Percentiles rank a stretch among this genome's conserved stretches.
Evolutionary conservation across 1,140 invertebrate genomes (phyloP).

Genomic region (Asbolus verrucosus): DNA sequence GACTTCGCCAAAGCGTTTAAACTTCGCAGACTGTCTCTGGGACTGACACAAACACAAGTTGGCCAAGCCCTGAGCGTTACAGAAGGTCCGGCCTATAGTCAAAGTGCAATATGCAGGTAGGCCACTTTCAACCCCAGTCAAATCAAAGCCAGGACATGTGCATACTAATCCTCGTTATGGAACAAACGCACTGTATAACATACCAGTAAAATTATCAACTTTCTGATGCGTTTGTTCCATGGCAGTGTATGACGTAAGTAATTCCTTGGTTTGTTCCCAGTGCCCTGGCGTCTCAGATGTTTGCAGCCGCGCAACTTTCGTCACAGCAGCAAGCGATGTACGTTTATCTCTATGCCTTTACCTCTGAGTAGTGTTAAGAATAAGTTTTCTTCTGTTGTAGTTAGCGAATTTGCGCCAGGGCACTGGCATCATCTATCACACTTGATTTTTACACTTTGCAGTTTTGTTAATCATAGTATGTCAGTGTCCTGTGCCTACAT

Average conservation of each 20-base stretch:
- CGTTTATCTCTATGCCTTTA: conserved; percentile 66
- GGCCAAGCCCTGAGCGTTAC: conserved; percentile 94
- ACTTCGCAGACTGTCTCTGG: conserved; percentile 89
- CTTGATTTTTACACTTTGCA: not conserved
- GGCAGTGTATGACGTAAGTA: conserved; percentile 47
- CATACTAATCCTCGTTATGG: not conserved
- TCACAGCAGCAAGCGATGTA: conserved; percentile 92
- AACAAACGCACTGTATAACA: conserved; percentile 1
- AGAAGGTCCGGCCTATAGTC: conserved; percentile 97
- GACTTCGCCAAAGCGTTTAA: conserved; percentile 99
- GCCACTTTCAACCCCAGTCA: not conserved
- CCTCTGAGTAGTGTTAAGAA: conserved; percentile 12
- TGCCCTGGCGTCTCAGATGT: conserved; percentile 96
- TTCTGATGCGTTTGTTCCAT: not conserved
- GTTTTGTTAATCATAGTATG: conserved; percentile 65
- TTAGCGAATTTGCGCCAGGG: conserved; percentile 76
- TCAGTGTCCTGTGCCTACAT: conserved; percentile 77
- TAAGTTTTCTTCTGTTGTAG: conserved; percentile 41
- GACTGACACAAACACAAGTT: conserved; percentile 96
- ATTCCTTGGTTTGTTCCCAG: conserved; percentile 74
- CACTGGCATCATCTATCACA: conserved; percentile 74
- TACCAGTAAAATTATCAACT: not conserved
- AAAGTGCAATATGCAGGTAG: conserved; percentile 99
- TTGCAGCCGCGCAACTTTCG: conserved; percentile 89
- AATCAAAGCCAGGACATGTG: conserved; percentile 36